These are phyloP conservation scores for Tympanuchus pallidicinctus DNA, from an alignment of 2,113 vertebrate genomes.

Conservation along the genomic window DNA sequence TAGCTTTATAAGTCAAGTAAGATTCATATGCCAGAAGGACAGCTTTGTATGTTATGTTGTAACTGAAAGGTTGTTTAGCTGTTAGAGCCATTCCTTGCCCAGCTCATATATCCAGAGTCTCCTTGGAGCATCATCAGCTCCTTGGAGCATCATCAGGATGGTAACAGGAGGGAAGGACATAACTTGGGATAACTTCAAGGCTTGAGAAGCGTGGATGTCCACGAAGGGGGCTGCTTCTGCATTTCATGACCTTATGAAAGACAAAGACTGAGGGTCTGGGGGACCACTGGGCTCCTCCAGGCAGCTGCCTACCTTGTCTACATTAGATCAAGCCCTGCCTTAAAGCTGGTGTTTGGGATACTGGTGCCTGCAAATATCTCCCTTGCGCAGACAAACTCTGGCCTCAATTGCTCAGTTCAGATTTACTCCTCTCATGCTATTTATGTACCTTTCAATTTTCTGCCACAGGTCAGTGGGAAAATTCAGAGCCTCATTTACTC, in stretches of 20 bases:
- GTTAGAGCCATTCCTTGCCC: background rate
- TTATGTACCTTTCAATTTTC: background rate
- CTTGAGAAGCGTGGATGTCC: background rate
- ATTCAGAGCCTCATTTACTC: background rate
- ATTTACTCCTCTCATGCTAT: background rate
- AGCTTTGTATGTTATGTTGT: background rate
- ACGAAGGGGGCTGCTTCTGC: background rate
- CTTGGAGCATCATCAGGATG: background rate
- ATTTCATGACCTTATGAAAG: background rate
- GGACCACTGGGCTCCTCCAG: background rate
- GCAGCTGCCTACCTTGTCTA: background rate
- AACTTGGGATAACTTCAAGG: background rate
- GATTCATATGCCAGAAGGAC: background rate
- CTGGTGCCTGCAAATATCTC: background rate
- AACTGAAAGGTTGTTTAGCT: background rate
- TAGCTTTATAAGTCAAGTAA: constrained; percentile 24
- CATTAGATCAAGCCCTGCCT: background rate
- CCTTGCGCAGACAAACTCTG: background rate
- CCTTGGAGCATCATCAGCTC: background rate
- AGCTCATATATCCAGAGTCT: background rate
- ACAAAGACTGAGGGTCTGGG: background rate
- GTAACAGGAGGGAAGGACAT: background rate
- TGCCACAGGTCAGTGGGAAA: background rate
- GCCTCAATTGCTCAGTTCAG: background rate
- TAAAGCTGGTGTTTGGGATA: background rate